Evolutionary conservation across 2,113 vertebrate species (phyloP).

Genomic region (Pterophyllum scalare): DNA sequence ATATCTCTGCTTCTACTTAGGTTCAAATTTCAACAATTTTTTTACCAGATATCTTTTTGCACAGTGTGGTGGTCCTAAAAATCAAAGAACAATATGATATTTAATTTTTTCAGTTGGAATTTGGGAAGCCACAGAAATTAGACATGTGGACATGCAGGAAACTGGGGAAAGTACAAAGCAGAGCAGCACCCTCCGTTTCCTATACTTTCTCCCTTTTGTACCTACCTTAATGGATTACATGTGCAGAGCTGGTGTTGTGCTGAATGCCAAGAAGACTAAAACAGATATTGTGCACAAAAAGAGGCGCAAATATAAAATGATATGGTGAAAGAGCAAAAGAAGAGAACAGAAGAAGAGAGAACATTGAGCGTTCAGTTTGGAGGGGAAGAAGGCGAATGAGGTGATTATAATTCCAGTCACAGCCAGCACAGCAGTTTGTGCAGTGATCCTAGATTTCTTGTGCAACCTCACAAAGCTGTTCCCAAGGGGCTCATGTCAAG

Average conservation of each 20-base stretch:
- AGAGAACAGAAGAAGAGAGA: conserved; percentile 20
- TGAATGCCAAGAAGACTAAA: conserved; percentile 47
- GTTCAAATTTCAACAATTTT: background rate
- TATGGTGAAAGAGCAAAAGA: conserved; percentile 15
- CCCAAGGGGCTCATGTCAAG: conserved; percentile 82
- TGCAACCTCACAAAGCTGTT: conserved; percentile 73
- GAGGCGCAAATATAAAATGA: conserved; percentile 32
- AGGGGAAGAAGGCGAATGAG: conserved; percentile 53
- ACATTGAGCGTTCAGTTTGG: conserved; percentile 20
- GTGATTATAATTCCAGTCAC: conserved; percentile 84
- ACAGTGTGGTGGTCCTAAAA: background rate
- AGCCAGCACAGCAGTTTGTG: conserved; percentile 71
- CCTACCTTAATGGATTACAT: conserved; percentile 80
- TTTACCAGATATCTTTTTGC: background rate
- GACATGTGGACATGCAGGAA: conserved; percentile 60
- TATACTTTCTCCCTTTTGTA: conserved; percentile 68
- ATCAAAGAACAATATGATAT: background rate
- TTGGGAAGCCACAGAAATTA: conserved; percentile 21
- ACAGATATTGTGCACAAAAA: conserved; percentile 38
- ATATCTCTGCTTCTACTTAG: background rate
- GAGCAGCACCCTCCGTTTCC: conserved; percentile 73
- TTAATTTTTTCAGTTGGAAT: background rate
- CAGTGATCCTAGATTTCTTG: conserved; percentile 78
- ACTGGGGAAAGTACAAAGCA: conserved; percentile 68
- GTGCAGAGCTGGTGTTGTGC: conserved; percentile 66